Evolutionary conservation across 2,113 vertebrate genomes (phyloP), one percentile per base, ranked within the genome.

Genomic region (Neomonachus schauinslandi): DNA sequence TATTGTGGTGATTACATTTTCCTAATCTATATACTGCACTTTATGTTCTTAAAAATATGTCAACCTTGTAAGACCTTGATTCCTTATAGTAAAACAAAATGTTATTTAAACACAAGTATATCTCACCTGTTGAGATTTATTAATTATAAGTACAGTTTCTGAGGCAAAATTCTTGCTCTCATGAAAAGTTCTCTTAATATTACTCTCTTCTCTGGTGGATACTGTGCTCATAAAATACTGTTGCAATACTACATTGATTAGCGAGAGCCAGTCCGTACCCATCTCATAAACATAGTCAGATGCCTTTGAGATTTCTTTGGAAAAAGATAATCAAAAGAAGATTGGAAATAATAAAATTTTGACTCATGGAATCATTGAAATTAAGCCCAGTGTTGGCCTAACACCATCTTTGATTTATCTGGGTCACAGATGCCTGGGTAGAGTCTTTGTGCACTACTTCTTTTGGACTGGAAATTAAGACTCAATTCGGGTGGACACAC

Each of bases 291-390:
- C 14, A 51, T 19, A 59, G 16, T 49, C 72, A 87, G 61, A 21
- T 93, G 63, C 33, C 49, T 94, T 69, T 81, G 39, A 88, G 26
- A 67, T 88, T 80, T 63, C 11, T 63, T 63, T 61, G 39, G 14
- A 59, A 65, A 93, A 93, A 49, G 83, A 71, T 46, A 19, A 76
- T 77, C 89, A 91, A 67, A 93, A 72, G 12, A 93, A 93, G 28
- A 57, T 61, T 33, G 39, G 22, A 94, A 59, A 65, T 89, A 85
- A 81, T 92, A 19, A 67, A 74, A 36, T 21, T 2, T 42, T 93
- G 89, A 84, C 10, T 83, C 24, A 97, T 26, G 69, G 49, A 91
- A 36, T 96, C 69, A 91, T 33, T 94, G 57, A 88, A 33, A 36
- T 31, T 51, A 46, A 33, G 77, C 36, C n/a, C 24, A 61, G 3